Conservation (phyloP, 1,140 invertebrate species). For the Apis florea region DNA sequence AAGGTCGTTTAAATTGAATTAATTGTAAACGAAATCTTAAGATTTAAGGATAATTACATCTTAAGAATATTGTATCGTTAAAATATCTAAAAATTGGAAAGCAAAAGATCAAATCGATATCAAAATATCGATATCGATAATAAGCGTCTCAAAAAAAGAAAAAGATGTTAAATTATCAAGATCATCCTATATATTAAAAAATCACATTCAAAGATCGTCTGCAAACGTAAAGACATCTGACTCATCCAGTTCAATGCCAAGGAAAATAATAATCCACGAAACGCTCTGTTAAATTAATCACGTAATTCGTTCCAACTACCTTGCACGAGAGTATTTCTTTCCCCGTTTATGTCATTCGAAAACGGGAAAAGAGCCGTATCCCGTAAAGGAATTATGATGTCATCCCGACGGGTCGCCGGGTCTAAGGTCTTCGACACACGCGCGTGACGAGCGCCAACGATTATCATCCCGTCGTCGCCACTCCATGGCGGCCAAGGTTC, state of each 20-base stretch:
- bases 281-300: not conserved
- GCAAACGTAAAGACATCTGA: not conserved
- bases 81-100: not conserved
- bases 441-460: constrained; percentile 28
- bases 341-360: constrained; percentile 34
- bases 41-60: not conserved
- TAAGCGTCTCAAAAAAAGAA: too few species aligned
- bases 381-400: constrained; percentile 62
- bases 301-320: not conserved
- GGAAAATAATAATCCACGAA: not conserved
- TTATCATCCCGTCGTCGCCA: not conserved
- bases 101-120: too few species aligned
- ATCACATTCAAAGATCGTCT: too few species aligned
- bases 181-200: too few species aligned
- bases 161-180: too few species aligned
- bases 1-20: not conserved
- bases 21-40: too few species aligned
- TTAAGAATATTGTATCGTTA: not conserved
- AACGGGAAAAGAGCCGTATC: constrained; percentile 7
- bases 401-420: constrained; percentile 61
- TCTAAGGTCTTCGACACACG: constrained; percentile 67
- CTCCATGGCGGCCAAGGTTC: not conserved
- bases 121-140: too few species aligned
- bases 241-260: not conserved
- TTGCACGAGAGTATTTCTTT: constrained; percentile 9